Evolutionary conservation across 2,113 vertebrate species (phyloP), one percentile per base, ranked within the genome.

Genomic region (Solea senegalensis): DNA sequence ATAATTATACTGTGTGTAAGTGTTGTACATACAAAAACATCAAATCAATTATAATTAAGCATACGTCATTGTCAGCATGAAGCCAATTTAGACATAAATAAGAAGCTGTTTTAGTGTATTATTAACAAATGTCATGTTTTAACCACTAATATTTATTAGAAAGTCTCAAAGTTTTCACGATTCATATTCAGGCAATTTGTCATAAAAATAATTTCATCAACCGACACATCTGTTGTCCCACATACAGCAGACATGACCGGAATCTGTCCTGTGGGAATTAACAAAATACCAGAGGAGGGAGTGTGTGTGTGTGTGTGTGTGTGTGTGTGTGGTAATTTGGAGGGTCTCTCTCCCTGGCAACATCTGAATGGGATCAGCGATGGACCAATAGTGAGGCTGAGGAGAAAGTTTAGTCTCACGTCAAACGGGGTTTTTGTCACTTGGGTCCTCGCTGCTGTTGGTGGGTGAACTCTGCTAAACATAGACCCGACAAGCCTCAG

Each of bases 311-410:
- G 82, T 58, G 77, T 39, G 82, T 58, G 77, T 39, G 82, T 58
- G 77, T 39, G 82, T 58, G 77, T 39, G 2, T 58, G 65, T 26
- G 55, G 63, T 60, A 41, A 45, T 56, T 57, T 54, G 66, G 58
- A 26, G 77, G 66, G 53, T 44, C 45, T 0, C 52, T 89, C 46
- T 90, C 83, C 89, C 88, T 84, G 83, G 89, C 78, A 91, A 90
- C 90, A 88, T 77, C 5, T 86, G 72, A 84, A 81, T 64, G 72
- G 64, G 81, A 75, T 72, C 74, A 80, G 63, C 5, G 12, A 1
- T 7, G 0, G 71, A 43, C 87, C 88, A 90, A 86, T 86, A n/a
- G 69, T 26, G 78, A 2, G 5, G 57, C 57, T 14, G 64, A 50
- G 65, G 2, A 57, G 55, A 28, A 61, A 41, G 39, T 58, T 65